A percentile compares a stretch with the other conserved stretches of the same genome.
Evolutionary conservation across 1,140 invertebrate genomes (phyloP).

Genomic region (Cydia fagiglandana): DNA sequence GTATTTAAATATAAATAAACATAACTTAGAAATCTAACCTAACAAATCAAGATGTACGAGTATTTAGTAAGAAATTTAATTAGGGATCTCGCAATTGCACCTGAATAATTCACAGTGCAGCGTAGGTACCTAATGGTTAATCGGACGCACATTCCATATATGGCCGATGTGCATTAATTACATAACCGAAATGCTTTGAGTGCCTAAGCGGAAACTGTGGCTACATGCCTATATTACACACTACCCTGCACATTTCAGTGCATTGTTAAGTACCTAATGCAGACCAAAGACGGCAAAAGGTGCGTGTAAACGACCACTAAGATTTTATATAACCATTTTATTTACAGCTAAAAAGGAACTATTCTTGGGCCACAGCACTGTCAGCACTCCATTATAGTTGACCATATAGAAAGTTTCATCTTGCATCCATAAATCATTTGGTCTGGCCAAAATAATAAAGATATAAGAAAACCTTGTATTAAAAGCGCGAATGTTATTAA

Average conservation of each 20-base stretch:
- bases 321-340: no score
- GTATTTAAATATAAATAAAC: no score
- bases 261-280: background rate
- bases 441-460: no score
- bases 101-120: slow-evolving; percentile 4
- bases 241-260: background rate
- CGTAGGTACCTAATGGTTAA: slow-evolving; percentile 3
- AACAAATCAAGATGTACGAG: background rate
- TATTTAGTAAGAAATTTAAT: background rate
- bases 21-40: background rate
- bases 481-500: no score
- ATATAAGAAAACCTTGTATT: no score
- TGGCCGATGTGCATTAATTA: background rate
- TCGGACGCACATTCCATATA: background rate
- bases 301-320: no score
- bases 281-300: background rate
- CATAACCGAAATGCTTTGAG: slow-evolving; percentile 4
- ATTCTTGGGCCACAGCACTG: no score
- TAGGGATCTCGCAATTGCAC: slow-evolving; percentile 8
- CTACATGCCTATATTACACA: background rate
- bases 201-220: background rate
- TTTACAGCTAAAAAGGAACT: no score
- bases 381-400: no score
- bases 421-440: no score
- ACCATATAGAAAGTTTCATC: no score